Base-by-base conservation (phyloP, 2,113 vertebrate genomes). In the Chloropsis cyanopogon region DNA sequence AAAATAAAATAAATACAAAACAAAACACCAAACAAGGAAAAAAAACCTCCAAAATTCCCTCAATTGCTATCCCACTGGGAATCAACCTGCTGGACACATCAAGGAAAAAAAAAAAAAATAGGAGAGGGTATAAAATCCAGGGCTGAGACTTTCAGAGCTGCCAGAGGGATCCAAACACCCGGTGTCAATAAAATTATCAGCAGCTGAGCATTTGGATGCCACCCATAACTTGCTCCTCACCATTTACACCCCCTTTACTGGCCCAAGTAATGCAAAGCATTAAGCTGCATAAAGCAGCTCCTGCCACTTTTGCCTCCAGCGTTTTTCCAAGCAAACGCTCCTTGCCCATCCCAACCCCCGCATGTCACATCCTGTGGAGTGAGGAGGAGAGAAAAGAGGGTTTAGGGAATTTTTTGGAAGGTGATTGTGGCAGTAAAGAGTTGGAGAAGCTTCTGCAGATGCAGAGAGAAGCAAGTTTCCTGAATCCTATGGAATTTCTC, bases 151-250 rank as follows among this genome's bases (percentile, higher is more conserved):
- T 79, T 31, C 52, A 35, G 54, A 92, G 91, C 75, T 93, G 92
- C 75, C 88, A 77, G 57, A 94, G 65, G 77, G 94, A 86, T 77
- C 25, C 76, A 61, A 81, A 66, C 81, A 63, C 42, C 8, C 83
- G 12, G 46, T n/a, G 86, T 46, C 86, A 66, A 92, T 92, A 96
- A 83, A 96, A 96, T 95, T 75, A 70, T 73, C 88, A 83, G 94
- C 92, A 95, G 95, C 88, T 95, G 96, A 92, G 88, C 77, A 83
- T 78, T 88, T 4, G 6, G 88, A 95, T 92, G 79, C 92, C 95
- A 42, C 17, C 69, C 92, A 83, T 90, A 94, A 88, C 83, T 96
- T 25, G 25, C 47, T 73, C n/a, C 80, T 78, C 94, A 24, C 60
- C 59, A 12, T 35, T 94, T 86, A 88, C 44, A 6, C 88, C 77